Evolutionary conservation across 2,797 vertebrate species (phyloP), one percentile per base, ranked within the genome.

Genomic region (Falco columbarius): DNA sequence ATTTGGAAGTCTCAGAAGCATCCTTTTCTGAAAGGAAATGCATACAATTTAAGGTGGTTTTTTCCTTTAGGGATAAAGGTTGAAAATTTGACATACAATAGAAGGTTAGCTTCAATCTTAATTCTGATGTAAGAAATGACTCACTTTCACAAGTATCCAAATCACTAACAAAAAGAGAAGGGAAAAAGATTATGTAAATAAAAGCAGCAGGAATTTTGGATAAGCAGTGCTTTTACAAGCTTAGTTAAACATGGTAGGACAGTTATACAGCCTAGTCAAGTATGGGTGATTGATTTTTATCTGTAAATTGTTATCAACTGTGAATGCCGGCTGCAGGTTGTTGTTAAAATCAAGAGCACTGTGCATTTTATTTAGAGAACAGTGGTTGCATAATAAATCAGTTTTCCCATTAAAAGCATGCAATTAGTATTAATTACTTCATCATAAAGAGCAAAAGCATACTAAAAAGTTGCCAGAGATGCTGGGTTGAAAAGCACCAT

Each of bases 261-360:
- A 94, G 79, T 97, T 96, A 95, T 86, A 81, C 34, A 93, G 66
- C 84, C 73, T 27, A 94, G 81, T 95, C 87, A 93, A 95, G 90
- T 87, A 97, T 92, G 96, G 93, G n/a, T 70, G 88, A 98, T 97
- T 97, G 97, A 97, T 97, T 98, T 98, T 98, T 97, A 98, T 98
- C 96, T 97, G 84, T 87, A 97, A 97, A 97, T 97, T 97, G 84
- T 93, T 98, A 96, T 96, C 49, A 94, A 97, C 92, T 96, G 76
- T 96, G 93, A 97, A 97, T 96, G 86, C 90, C 94, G 73, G 65
- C 75, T 94, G 62, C 72, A 88, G 95, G 91, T 96, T 97, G 83
- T 79, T 91, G 90, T 95, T 94, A 92, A 96, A 97, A 97, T 93
- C 86, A 87, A 97, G 89, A 97, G 56, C 40, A 40, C 72, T 74